Base-by-base conservation (phyloP, 2,888 invertebrate genomes). In the Conistra vaccinii region DNA sequence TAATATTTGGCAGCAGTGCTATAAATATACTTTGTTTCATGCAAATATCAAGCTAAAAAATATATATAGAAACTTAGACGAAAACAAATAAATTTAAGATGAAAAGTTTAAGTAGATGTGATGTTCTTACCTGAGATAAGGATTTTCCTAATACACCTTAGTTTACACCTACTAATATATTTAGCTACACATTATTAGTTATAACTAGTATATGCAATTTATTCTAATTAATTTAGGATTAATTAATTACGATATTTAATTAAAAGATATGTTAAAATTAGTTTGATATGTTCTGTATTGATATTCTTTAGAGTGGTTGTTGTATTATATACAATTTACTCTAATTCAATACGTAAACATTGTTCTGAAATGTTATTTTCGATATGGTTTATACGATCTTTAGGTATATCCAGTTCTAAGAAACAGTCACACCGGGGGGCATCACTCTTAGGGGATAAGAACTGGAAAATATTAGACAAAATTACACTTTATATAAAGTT, bases 261-360 rank as follows among this genome's bases (percentile, higher is more conserved):
- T 73, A 71, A 60, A 70, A 75, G 83, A 85, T 84, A 86, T 84
- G 80, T 83, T 81, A 84, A 85, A 76, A 88, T 78, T 87, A 89
- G 78, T 94, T 94, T 96, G 96, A 96, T 96, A 96, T 96, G 96
- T 96, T 94, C 91, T 91, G 94, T 94, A 95, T 94, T 94, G 96
- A 96, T 96, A 96, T 96, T 96, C 96, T 90, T 94, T 94, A 96
- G 96, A 95, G 94, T 94, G 93, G 95, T 95, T 95, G 94, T 92
- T 95, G 93, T 92, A 93, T 95, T 91, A 84, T 74, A 93, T 95
- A 94, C 94, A 94, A 92, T 89, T 67, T 88, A 94, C 94, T 95
- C 94, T 93, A 94, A 94, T 89, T 92, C 94, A 94, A 95, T 94
- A 95, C 94, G 89, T 90, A 89, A 90, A 89, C 90, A 87, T 83